Evolutionary conservation across 1,140 invertebrate genomes (phyloP), one percentile per base, ranked within the genome.

Genomic region (Belonocnema kinseyi): DNA sequence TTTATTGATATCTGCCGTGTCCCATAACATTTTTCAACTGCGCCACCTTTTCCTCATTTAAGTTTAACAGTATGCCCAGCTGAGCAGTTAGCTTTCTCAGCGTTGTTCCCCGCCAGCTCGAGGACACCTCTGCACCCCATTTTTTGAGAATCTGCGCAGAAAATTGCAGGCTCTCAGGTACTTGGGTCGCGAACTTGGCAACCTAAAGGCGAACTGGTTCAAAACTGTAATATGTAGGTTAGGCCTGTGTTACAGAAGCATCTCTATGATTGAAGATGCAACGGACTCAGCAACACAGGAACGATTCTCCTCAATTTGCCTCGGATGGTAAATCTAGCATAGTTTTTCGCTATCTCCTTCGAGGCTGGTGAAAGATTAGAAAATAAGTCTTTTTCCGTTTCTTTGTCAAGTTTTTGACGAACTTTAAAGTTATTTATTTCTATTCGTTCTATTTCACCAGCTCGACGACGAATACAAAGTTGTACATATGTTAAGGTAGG

Each of bases 131-230:
- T 7, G 74, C 79, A 33, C 21, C 52, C 17, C 79, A 80, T 50
- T 2, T 17, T 19, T 40, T 10, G 79, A 54, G 76, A 75, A 80
- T 19, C 70, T 66, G 17, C 10, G 72, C 19, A 81, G 19, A 2
- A 77, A 52, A 6, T 16, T 17, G 33, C 75, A 78, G 1, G 80
- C 77, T 12, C 56, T 2, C 14, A 52, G 19, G 74, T 77, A 0
- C 61, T 40, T 51, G 0, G 11, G 5, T 14, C 5, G 66, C 0
- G 58, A 17, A 14, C 21, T 4, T 8, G 53, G 70, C 17, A 77
- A 6, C 13, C 77, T 80, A 56, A 83, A 83, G 3, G 82, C 46
- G 52, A 75, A 83, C 11, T 13, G 52, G 56, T 83, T 83, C n/a
- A 50, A 21, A 5, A 72, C 12, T 14, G 75, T 21, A 8, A 83